Conservation (phyloP, 2,797 vertebrate genomes). For the Vespertilio murinus region DNA sequence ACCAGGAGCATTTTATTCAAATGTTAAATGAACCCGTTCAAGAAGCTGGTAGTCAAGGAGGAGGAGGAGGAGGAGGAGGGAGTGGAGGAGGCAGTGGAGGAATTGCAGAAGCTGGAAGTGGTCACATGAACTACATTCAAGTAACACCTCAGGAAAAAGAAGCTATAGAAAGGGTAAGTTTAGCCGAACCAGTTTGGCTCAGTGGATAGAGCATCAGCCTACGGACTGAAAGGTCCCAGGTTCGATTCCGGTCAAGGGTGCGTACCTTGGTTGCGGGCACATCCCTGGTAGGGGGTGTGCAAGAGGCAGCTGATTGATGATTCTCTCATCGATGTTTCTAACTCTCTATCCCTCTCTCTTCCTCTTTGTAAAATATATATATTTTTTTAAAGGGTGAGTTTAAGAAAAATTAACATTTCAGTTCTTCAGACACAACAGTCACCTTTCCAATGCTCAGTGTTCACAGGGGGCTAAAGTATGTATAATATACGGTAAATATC, state of each 20-base stretch:
- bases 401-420: neutral
- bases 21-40: conserved; percentile 96
- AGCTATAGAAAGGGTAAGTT: conserved; percentile 96
- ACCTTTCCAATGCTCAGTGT: neutral
- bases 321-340: too few relatives aligned
- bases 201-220: too few relatives aligned
- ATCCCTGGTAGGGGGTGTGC: too few relatives aligned
- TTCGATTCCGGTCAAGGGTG: too few relatives aligned
- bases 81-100: conserved; percentile 82
- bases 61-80: conserved; percentile 81
- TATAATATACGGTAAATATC: neutral
- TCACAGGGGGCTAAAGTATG: neutral
- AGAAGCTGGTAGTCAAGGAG: conserved; percentile 87
- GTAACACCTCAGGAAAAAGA: conserved; percentile 98
- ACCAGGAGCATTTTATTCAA: conserved; percentile 98
- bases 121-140: conserved; percentile 96
- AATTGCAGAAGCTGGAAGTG: conserved; percentile 87
- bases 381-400: conserved; percentile 95
- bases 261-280: too few relatives aligned
- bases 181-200: too few relatives aligned
- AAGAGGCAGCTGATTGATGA: too few relatives aligned
- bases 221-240: too few relatives aligned
- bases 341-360: too few relatives aligned
- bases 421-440: neutral
- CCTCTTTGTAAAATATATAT: too few relatives aligned